A percentile compares a stretch with the other conserved stretches of the same genome.
Evolutionary conservation across 1,140 invertebrate genomes (phyloP).

Genomic region (Bombus difficillimus): DNA sequence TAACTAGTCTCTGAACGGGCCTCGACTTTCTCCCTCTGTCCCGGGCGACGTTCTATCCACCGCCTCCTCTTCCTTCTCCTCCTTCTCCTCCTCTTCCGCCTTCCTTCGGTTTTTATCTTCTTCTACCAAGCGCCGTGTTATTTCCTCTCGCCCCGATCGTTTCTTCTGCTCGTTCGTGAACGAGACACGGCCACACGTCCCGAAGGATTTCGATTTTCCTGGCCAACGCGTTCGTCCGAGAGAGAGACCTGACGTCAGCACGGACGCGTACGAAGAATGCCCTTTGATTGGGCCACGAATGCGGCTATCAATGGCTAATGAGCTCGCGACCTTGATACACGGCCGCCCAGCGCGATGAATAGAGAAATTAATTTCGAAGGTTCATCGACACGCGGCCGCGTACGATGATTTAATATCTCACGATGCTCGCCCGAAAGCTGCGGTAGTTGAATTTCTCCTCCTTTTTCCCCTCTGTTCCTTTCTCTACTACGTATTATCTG

Average conservation of each 20-base stretch:
- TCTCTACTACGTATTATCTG: neutral
- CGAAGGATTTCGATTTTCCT: slow-evolving; percentile 68
- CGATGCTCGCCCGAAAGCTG: neutral
- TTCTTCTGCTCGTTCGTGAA: neutral
- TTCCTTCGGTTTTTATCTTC: neutral
- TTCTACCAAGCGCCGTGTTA: neutral
- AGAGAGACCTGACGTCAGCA: slow-evolving; percentile 59
- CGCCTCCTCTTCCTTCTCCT: neutral
- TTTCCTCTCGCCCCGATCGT: slow-evolving; percentile 28
- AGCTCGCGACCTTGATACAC: slow-evolving; percentile 66
- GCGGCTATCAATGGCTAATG: slow-evolving; percentile 70
- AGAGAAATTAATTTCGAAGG: slow-evolving; percentile 57
- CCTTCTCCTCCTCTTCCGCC: slow-evolving; percentile 9
- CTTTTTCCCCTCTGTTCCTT: too few relatives aligned
- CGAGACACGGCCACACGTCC: slow-evolving; percentile 49
- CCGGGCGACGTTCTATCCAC: neutral
- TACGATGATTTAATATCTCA: slow-evolving; percentile 20
- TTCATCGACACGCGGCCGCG: slow-evolving; percentile 22
- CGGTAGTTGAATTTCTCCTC: too few relatives aligned
- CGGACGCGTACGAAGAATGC: slow-evolving; percentile 72
- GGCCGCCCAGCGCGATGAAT: slow-evolving; percentile 53
- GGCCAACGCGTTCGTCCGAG: neutral
- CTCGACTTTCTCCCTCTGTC: slow-evolving; percentile 43
- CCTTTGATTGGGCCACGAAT: slow-evolving; percentile 74
- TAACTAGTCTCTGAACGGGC: slow-evolving; percentile 76